phyloP scores from a whole-genome alignment of 2,113 vertebrate species.

The Microcebus murinus region DNA sequence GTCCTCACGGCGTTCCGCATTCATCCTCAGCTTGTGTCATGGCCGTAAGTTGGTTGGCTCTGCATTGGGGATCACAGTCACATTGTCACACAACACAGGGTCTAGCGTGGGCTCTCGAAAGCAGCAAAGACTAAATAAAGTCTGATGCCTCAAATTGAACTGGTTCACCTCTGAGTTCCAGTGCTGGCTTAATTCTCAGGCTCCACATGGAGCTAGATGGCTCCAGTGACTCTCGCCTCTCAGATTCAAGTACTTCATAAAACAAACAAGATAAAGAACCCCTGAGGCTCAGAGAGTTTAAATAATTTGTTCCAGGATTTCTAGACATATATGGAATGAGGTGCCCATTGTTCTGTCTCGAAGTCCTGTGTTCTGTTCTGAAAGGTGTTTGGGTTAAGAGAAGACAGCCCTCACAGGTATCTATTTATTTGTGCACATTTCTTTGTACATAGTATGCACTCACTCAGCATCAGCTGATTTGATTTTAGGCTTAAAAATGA shows the following conservation, averaged over 20 bases:
- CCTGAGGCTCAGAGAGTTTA: neutral
- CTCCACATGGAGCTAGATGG: neutral
- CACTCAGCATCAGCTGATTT: constrained; percentile 39
- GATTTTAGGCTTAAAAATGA: constrained; percentile 61
- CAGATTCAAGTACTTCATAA: neutral
- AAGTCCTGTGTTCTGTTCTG: neutral
- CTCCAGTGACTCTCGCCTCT: neutral
- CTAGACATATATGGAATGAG: neutral
- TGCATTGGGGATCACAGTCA: neutral
- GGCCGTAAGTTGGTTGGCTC: neutral
- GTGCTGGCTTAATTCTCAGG: neutral
- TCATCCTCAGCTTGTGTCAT: neutral
- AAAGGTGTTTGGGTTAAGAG: neutral
- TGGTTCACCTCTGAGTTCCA: neutral
- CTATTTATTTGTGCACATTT: neutral
- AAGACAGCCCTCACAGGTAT: neutral
- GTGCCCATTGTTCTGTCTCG: neutral
- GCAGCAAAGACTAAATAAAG: neutral
- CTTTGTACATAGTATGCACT: neutral
- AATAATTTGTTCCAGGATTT: neutral
- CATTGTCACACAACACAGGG: neutral
- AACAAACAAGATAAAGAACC: neutral
- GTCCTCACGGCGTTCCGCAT: neutral
- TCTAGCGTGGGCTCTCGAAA: neutral
- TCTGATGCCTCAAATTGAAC: neutral